phyloP scores from a whole-genome alignment of 2,113 vertebrate species.

The Ramphastos sulfuratus region DNA sequence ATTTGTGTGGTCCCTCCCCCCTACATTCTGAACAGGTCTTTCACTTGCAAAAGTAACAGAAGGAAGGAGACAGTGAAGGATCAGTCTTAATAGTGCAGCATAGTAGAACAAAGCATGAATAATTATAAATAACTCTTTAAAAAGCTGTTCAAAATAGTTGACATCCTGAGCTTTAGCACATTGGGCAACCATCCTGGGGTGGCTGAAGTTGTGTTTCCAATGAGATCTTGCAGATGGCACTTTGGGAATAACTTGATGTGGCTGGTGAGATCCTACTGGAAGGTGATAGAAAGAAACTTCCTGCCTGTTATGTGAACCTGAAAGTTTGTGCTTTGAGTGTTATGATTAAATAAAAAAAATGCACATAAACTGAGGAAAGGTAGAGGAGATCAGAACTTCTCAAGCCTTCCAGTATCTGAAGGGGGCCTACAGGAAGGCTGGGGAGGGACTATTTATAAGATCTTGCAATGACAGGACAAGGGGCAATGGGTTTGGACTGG shows the following conservation, averaged over 20 bases:
- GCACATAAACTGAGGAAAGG: neutral
- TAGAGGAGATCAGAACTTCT: neutral
- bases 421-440: too few relatives aligned
- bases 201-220: neutral
- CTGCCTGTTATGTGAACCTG: neutral
- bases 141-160: neutral
- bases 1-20: too few relatives aligned
- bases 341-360: neutral
- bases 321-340: neutral
- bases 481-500: too few relatives aligned
- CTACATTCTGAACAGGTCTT: too few relatives aligned
- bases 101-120: neutral
- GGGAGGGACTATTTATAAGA: too few relatives aligned
- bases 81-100: too few relatives aligned
- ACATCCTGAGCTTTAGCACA: neutral
- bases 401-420: too few relatives aligned
- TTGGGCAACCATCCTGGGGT: rapidly evolving
- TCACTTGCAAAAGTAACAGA: too few relatives aligned
- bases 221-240: neutral
- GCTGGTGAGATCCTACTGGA: neutral
- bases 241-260: neutral
- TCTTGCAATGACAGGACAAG: too few relatives aligned
- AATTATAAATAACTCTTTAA: neutral
- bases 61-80: too few relatives aligned
- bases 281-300: neutral